A percentile compares a stretch with the other conserved stretches of the same genome.
Evolutionary conservation across 2,888 invertebrate genomes (phyloP).

Genomic region (Belgica antarctica): DNA sequence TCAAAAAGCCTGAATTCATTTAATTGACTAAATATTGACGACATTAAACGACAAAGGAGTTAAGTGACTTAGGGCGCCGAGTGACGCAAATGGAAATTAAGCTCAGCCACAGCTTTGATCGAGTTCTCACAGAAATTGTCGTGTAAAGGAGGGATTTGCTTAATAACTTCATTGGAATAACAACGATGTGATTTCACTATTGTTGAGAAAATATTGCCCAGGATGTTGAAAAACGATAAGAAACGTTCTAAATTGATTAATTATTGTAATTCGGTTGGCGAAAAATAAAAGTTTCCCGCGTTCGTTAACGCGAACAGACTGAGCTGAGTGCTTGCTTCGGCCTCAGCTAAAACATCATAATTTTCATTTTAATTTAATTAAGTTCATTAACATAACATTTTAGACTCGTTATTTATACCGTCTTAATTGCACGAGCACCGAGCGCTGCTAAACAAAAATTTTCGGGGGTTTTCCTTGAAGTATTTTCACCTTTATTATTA

Average conservation of each 20-base stretch:
- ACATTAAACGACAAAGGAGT: not conserved
- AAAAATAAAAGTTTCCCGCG: not conserved
- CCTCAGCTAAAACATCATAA: not conserved
- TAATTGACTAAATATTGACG: conserved; percentile 25
- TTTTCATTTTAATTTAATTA: conserved; percentile 36
- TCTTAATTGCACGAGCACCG: conserved; percentile 14
- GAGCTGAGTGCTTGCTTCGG: not conserved
- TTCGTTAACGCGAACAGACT: not conserved
- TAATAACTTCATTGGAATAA: conserved; percentile 16
- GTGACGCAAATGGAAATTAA: not conserved
- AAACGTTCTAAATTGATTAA: conserved; percentile 13
- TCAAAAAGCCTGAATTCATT: conserved; percentile 24
- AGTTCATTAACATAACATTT: conserved; percentile 35
- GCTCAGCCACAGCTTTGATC: no score
- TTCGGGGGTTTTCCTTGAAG: not conserved
- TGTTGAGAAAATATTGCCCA: not conserved
- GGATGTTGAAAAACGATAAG: not conserved
- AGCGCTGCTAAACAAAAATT: not conserved
- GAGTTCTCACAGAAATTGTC: no score
- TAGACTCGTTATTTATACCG: conserved; percentile 22
- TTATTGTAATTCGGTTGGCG: conserved; percentile 28
- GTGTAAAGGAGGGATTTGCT: conserved; percentile 18
- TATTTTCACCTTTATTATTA: conserved; percentile 5
- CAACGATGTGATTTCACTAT: not conserved
- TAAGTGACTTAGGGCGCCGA: not conserved